Evolutionary conservation across 1,140 invertebrate species (phyloP).

Genomic region (Ceratina calcarata): DNA sequence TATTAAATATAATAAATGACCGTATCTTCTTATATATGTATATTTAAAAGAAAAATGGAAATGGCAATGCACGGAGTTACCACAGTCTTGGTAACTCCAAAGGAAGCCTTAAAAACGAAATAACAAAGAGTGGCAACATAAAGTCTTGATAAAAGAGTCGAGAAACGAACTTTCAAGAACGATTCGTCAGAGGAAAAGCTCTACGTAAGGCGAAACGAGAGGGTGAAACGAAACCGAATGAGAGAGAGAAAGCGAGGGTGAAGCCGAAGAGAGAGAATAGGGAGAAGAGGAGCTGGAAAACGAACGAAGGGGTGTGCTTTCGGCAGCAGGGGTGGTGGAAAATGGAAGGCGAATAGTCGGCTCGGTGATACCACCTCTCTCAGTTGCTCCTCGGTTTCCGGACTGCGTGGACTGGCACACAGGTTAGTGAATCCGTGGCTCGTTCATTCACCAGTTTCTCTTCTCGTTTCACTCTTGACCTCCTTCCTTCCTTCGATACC

Average conservation of each 20-base stretch:
- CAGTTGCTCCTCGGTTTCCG: constrained; percentile 64
- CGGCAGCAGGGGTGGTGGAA: constrained; percentile 38
- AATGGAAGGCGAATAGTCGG: constrained; percentile 57
- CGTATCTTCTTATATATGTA: too few relatives aligned
- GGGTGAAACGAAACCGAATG: too few relatives aligned
- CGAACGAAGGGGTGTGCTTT: constrained; percentile 25
- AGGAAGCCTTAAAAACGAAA: too few relatives aligned
- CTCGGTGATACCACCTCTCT: constrained; percentile 60
- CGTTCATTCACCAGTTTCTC: constrained; percentile 63
- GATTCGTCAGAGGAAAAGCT: not conserved
- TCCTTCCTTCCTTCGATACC: constrained; percentile 31
- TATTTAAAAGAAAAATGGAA: too few relatives aligned
- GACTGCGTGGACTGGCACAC: constrained; percentile 60
- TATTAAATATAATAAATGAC: too few relatives aligned
- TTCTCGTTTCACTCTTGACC: constrained; percentile 37
- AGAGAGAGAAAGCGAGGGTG: not conserved
- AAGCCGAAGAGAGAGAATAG: not conserved
- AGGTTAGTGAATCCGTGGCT: constrained; percentile 62
- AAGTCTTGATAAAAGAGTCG: not conserved
- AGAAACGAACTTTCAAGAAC: not conserved
- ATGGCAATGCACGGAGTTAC: too few relatives aligned
- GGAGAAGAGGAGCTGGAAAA: constrained; percentile 9
- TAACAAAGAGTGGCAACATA: too few relatives aligned
- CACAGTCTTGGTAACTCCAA: too few relatives aligned
- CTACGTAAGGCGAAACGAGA: not conserved